Conservation (phyloP, 2,888 invertebrate species). For the Agonopterix heracliana region DNA sequence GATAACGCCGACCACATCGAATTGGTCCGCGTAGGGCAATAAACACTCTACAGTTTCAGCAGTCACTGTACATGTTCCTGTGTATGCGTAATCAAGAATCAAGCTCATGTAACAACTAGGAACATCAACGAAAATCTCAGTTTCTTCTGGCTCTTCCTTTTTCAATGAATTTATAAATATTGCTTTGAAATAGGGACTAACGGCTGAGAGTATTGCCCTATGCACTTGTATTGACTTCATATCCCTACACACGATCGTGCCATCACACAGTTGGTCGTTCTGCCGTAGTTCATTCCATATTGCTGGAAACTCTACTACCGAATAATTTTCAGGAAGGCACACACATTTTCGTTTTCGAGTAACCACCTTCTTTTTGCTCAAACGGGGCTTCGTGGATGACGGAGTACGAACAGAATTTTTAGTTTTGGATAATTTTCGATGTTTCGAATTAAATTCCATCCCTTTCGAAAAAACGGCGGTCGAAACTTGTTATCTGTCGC, state of each 20-base stretch:
- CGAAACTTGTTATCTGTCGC: conserved; percentile 70
- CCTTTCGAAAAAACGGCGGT: conserved; percentile 74
- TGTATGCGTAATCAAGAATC: conserved; percentile 86
- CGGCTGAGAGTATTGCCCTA: conserved; percentile 82
- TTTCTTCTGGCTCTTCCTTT: conserved; percentile 76
- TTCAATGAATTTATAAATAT: conserved; percentile 82
- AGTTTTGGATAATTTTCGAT: conserved; percentile 72
- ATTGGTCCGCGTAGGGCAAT: conserved; percentile 82
- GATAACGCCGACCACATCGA: conserved; percentile 83
- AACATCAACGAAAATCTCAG: conserved; percentile 77
- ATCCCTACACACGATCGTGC: conserved; percentile 78
- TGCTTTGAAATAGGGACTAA: conserved; percentile 84
- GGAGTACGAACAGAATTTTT: conserved; percentile 71
- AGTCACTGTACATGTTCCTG: conserved; percentile 79
- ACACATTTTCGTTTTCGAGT: conserved; percentile 75
- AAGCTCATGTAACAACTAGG: conserved; percentile 77
- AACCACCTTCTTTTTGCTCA: conserved; percentile 61
- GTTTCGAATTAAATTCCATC: conserved; percentile 76
- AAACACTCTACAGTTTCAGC: conserved; percentile 82
- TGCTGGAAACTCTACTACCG: conserved; percentile 78
- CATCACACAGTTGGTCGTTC: conserved; percentile 83
- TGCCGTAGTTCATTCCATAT: conserved; percentile 82
- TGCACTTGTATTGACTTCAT: conserved; percentile 79
- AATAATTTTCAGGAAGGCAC: conserved; percentile 77
- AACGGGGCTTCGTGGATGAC: conserved; percentile 59